phyloP scores from a whole-genome alignment of 37 sponge, comb jelly and placozoan genomes.

The Haliclona indistincta region DNA sequence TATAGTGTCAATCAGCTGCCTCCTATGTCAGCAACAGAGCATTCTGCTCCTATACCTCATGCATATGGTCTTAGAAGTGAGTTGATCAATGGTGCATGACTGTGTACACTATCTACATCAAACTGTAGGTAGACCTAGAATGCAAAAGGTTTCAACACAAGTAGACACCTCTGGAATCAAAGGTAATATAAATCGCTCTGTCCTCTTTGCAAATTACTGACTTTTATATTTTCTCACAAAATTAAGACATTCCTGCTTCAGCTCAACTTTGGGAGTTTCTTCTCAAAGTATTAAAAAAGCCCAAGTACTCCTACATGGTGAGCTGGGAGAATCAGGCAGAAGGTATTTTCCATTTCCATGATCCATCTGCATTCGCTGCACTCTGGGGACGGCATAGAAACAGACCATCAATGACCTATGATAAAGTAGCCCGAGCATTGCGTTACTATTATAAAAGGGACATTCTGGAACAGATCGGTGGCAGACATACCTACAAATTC shows the following conservation, averaged over 20 bases:
- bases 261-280: constrained; percentile 84
- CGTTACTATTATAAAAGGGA: constrained; percentile 79
- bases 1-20: too few relatives aligned
- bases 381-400: constrained; percentile 85
- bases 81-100: too few relatives aligned
- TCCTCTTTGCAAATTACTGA: too few relatives aligned
- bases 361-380: constrained; percentile 74
- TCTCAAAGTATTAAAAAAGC: constrained; percentile 65
- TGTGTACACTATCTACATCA: too few relatives aligned
- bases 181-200: too few relatives aligned
- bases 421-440: constrained; percentile 75
- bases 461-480: constrained; percentile 78
- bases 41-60: too few relatives aligned
- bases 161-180: too few relatives aligned
- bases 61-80: too few relatives aligned
- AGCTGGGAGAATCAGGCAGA: constrained; percentile 79
- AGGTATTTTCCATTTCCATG: constrained; percentile 76
- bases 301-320: constrained; percentile 68
- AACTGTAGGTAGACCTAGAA: too few relatives aligned
- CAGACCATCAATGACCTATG: constrained; percentile 72
- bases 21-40: too few relatives aligned
- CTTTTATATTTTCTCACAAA: too few relatives aligned
- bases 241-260: constrained; percentile 67
- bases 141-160: too few relatives aligned
- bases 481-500: constrained; percentile 71